phyloP scores from a whole-genome alignment of 2,113 vertebrate species.

The Tor tambroides region DNA sequence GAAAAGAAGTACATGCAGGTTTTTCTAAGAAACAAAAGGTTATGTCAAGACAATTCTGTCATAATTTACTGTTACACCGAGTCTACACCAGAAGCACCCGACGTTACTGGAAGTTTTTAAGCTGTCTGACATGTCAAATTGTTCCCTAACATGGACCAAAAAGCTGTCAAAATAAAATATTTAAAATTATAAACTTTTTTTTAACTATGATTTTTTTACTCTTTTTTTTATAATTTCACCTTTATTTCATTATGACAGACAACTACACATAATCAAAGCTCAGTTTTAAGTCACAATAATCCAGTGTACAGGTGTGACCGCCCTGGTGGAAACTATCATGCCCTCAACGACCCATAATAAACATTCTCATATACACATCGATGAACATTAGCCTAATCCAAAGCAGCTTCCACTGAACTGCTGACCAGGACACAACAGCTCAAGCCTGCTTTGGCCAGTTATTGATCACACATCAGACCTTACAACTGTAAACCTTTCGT shows the following conservation, averaged over 20 bases:
- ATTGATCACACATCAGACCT: conserved; percentile 12
- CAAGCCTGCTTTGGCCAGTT: conserved; percentile 14
- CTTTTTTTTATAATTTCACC: neutral
- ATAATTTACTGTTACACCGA: neutral
- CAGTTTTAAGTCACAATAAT: neutral
- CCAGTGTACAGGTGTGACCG: neutral
- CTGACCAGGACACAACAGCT: conserved; percentile 13
- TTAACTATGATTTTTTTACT: neutral
- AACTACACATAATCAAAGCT: neutral
- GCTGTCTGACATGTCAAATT: neutral
- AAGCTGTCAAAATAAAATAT: neutral
- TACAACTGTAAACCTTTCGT: neutral
- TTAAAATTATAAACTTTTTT: no score
- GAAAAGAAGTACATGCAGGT: neutral
- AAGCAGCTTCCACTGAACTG: neutral
- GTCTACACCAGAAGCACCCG: neutral
- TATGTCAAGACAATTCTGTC: neutral
- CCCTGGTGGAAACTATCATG: neutral
- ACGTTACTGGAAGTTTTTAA: neutral
- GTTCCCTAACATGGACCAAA: neutral
- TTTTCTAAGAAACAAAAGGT: conserved; percentile 12
- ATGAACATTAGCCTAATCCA: conserved; percentile 37
- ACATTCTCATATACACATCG: conserved; percentile 13
- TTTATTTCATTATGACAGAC: neutral
- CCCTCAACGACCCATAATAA: conserved; percentile 5